phyloP scores from a whole-genome alignment of 2,888 invertebrate species.

The Hyles lineata region DNA sequence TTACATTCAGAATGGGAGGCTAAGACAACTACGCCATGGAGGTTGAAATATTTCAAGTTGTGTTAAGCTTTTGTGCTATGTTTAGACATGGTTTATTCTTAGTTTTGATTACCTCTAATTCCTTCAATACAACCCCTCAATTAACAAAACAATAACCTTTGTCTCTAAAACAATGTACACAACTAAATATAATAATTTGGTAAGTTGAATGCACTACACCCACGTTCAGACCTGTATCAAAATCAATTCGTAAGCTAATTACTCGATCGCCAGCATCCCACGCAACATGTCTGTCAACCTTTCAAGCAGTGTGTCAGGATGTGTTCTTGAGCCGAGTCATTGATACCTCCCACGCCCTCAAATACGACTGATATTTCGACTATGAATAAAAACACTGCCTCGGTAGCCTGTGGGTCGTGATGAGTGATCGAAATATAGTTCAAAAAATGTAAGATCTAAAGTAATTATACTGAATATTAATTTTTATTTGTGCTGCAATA shows the following conservation, averaged over 20 bases:
- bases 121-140: too few relatives aligned
- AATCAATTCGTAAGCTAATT: background rate
- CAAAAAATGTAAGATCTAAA: background rate
- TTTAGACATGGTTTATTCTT: too few relatives aligned
- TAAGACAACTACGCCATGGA: too few relatives aligned
- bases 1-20: too few relatives aligned
- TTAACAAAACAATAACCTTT: too few relatives aligned
- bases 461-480: background rate
- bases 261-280: background rate
- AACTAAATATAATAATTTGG: background rate
- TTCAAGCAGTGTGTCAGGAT: conserved; percentile 18
- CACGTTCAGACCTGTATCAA: background rate
- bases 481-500: too few relatives aligned
- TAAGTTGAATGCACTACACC: conserved; percentile 1
- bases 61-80: too few relatives aligned
- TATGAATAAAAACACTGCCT: conserved; percentile 12
- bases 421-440: background rate
- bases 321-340: conserved; percentile 26
- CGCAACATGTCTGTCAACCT: conserved; percentile 8
- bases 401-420: background rate
- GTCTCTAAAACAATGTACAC: too few relatives aligned
- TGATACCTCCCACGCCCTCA: conserved; percentile 26
- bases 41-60: too few relatives aligned
- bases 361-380: conserved; percentile 21
- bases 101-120: too few relatives aligned